Conservation (phyloP, 2,888 invertebrate species). For the Lysandra bellargus region DNA sequence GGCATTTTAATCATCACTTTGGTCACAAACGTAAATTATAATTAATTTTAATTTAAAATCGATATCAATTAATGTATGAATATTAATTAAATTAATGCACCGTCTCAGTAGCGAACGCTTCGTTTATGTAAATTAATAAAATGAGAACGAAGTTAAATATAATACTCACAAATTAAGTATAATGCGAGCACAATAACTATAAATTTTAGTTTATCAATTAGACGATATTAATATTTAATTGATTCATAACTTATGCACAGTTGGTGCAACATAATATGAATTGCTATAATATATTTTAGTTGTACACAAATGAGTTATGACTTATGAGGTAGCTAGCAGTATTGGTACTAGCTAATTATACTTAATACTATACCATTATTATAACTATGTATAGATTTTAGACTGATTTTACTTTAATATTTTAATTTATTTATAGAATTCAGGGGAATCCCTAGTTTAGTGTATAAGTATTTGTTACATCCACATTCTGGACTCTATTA, state of each 20-base stretch:
- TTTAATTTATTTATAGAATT: too few relatives aligned
- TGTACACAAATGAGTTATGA: neutral
- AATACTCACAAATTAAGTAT: neutral
- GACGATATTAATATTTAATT: neutral
- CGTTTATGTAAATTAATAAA: conserved; percentile 4
- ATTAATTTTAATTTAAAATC: neutral
- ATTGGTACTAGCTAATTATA: too few relatives aligned
- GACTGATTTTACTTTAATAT: too few relatives aligned
- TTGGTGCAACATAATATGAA: neutral
- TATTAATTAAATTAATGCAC: conserved; percentile 8
- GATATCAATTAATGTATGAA: conserved; percentile 4
- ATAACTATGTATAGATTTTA: too few relatives aligned
- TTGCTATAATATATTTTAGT: neutral
- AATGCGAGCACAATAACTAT: neutral
- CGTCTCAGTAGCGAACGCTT: neutral
- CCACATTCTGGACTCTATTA: too few relatives aligned
- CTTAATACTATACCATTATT: too few relatives aligned
- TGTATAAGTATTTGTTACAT: too few relatives aligned
- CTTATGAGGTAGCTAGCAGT: too few relatives aligned
- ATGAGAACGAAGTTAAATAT: conserved; percentile 7
- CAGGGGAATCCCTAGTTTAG: too few relatives aligned
- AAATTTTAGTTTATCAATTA: neutral
- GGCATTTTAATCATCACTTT: neutral
- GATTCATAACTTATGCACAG: neutral
- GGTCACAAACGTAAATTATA: neutral